Percentiles rank a stretch among this genome's conserved stretches.
phyloP scores from a whole-genome alignment of 2,797 vertebrate genomes.

The Chelonia mydas region DNA sequence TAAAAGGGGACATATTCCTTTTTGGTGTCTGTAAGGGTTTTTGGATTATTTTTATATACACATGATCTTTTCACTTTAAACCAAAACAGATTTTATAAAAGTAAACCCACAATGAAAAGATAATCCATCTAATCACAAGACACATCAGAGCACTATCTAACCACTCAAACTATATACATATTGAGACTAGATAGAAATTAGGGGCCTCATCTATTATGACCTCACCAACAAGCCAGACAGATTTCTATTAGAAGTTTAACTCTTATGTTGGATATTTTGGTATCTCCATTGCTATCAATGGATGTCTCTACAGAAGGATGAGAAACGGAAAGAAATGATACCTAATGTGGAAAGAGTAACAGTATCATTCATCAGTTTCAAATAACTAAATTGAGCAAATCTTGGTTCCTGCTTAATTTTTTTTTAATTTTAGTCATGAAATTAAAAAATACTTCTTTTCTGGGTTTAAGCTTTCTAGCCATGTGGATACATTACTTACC shows the following conservation, averaged over 20 bases:
- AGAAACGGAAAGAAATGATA: constrained; percentile 43
- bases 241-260: neutral
- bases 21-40: constrained; percentile 80
- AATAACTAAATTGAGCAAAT: constrained; percentile 58
- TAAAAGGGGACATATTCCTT: constrained; percentile 61
- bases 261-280: constrained; percentile 22
- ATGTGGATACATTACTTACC: constrained; percentile 81
- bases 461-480: constrained; percentile 55
- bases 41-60: constrained; percentile 77
- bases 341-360: constrained; percentile 50
- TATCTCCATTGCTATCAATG: constrained; percentile 76
- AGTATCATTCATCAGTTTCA: constrained; percentile 54
- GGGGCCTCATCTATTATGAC: neutral
- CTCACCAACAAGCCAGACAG: constrained; percentile 9
- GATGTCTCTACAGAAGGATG: constrained; percentile 42
- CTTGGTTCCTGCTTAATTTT: constrained; percentile 72
- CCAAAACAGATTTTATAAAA: neutral
- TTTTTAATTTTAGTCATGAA: constrained; percentile 56
- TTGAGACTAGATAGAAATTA: constrained; percentile 60
- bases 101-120: neutral
- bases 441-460: constrained; percentile 54
- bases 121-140: neutral
- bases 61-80: constrained; percentile 36
- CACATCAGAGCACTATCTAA: neutral
- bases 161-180: constrained; percentile 52